Evolutionary conservation across 2,888 invertebrate species (phyloP).

Genomic region (Crocallis elinguaria): DNA sequence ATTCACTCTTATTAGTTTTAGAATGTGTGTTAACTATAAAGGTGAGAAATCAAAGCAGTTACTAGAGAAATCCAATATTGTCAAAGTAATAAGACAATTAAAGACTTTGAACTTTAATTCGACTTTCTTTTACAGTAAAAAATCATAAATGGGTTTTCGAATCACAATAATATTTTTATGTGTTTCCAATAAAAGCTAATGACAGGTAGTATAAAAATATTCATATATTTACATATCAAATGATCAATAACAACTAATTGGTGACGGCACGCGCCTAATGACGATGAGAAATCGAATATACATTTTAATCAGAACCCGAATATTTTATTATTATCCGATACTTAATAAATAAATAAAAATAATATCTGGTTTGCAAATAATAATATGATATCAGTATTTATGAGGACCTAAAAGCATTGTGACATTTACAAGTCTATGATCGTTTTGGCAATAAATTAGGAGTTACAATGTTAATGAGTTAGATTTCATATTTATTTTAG

Average conservation of each 20-base stretch:
- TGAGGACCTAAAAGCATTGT: slow-evolving; percentile 29
- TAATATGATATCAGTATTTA: slow-evolving; percentile 25
- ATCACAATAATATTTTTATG: slow-evolving; percentile 41
- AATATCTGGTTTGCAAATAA: slow-evolving; percentile 12
- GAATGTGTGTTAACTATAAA: too few relatives aligned
- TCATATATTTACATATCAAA: slow-evolving; percentile 40
- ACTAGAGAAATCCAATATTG: slow-evolving; percentile 8
- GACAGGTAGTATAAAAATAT: slow-evolving; percentile 39
- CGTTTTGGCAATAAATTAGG: slow-evolving; percentile 15
- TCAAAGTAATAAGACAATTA: slow-evolving; percentile 18
- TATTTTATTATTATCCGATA: slow-evolving; percentile 15
- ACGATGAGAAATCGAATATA: slow-evolving; percentile 31
- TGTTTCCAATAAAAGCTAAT: slow-evolving; percentile 39
- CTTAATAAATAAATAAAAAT: slow-evolving; percentile 18
- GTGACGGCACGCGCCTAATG: slow-evolving; percentile 39
- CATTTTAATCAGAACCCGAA: slow-evolving; percentile 27
- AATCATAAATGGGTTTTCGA: slow-evolving; percentile 34
- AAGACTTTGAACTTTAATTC: slow-evolving; percentile 15
- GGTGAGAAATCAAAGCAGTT: background rate
- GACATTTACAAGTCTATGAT: slow-evolving; percentile 21
- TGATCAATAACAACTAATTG: slow-evolving; percentile 38
- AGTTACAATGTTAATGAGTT: slow-evolving; percentile 5
- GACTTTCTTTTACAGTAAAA: slow-evolving; percentile 37
- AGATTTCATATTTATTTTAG: slow-evolving; percentile 7
- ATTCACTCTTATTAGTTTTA: too few relatives aligned